Base-by-base conservation (phyloP, 2,888 invertebrate genomes). In the Watsonalla binaria region DNA sequence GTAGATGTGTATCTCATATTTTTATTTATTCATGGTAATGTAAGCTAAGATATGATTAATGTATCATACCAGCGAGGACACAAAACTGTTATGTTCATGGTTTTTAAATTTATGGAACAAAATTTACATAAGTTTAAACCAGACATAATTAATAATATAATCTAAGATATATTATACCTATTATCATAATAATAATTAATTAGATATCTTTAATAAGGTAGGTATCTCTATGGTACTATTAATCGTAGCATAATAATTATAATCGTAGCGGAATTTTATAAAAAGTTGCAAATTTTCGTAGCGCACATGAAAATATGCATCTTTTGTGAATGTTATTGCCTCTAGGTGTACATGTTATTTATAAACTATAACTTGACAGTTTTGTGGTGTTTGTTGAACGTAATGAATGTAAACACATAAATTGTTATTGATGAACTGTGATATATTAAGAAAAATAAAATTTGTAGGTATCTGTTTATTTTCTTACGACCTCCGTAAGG, bases 201-300 rank as follows among this genome's bases (percentile, higher is more conserved):
- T 63, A 60, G 61, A 57, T 47, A 59, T 51, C 8, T 60, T 62
- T 57, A 60, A 59, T 63, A 54, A n/a, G n/a, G n/a, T n/a, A n/a
- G n/a, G 60, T 59, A 52, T 58, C 58, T 51, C 45, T 35, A 14
- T 47, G 35, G 35, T 34, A 11, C 11, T 47, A 33, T 47, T 33
- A 47, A 48, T 35, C 34, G 14, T 48, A 35, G 34, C 47, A 6
- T 8, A 42, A 42, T 11, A 11, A 42, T 42, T 42, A 11, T 11
- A 11, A 37, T 37, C 6, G 11, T 35, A 48, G n/a, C 35, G 35
- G 6, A 37, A 39, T 39, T 11, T 5, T 39, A 11, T 15, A 53
- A 68, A 77, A 78, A 78, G 71, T 63, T 82, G 82, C 76, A 74
- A 55, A 74, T 78, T 81, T 83, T 84, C 74, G 77, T 80, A 65